Conservation (phyloP, 2,888 invertebrate species). For the Acronicta psi region DNA sequence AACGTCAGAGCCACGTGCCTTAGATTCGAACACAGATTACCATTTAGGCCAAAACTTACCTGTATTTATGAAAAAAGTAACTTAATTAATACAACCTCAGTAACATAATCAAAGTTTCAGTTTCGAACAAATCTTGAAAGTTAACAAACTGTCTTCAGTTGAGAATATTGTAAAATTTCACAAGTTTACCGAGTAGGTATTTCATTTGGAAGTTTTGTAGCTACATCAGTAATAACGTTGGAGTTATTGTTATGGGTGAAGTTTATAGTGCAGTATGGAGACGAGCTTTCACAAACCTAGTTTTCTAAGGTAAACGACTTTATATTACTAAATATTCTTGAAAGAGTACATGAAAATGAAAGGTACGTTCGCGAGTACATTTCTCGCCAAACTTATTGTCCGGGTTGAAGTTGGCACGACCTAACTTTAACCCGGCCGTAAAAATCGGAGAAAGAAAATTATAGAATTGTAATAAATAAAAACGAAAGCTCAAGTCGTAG, state of each 20-base stretch:
- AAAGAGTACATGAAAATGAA: too few species aligned
- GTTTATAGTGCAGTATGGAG: slow-evolving; percentile 17
- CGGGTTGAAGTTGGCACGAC: too few species aligned
- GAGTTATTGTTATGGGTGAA: slow-evolving; percentile 35
- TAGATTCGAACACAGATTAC: too few species aligned
- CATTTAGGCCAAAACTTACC: too few species aligned
- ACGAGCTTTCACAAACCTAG: slow-evolving; percentile 15
- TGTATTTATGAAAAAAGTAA: neutral
- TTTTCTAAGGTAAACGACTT: neutral
- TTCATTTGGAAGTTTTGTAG: slow-evolving; percentile 34
- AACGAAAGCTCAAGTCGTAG: too few species aligned
- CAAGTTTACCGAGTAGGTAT: slow-evolving; percentile 17
- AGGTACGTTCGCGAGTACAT: too few species aligned
- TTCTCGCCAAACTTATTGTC: too few species aligned
- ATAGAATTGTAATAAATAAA: too few species aligned
- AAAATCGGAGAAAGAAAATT: too few species aligned
- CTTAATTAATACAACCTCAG: slow-evolving; percentile 10
- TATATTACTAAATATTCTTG: neutral
- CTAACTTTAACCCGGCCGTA: too few species aligned
- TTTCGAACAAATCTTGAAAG: neutral
- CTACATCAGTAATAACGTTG: slow-evolving; percentile 5
- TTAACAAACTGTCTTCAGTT: neutral
- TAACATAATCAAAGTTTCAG: neutral
- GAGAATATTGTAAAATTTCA: slow-evolving; percentile 23
- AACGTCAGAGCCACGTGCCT: too few species aligned